A percentile compares a stretch with the other conserved stretches of the same genome.
Evolutionary conservation across 2,797 vertebrate genomes (phyloP).

Genomic region (Danio kyathit): DNA sequence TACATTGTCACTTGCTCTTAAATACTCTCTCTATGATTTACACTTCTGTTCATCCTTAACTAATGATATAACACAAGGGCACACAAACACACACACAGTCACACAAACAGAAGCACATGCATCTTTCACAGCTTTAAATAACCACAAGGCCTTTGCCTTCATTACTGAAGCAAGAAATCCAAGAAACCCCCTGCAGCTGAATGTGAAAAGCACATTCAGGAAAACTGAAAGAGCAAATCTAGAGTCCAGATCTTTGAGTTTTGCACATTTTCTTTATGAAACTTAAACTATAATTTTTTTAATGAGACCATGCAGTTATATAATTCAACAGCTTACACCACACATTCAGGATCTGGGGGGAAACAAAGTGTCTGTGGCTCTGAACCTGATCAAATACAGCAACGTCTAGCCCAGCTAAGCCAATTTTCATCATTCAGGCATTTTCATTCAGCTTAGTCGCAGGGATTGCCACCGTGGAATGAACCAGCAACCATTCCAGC

Average conservation of each 20-base stretch:
- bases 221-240: not conserved
- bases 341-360: too few species aligned
- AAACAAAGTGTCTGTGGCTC: too few species aligned
- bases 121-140: slow-evolving; percentile 7
- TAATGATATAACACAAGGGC: slow-evolving; percentile 13
- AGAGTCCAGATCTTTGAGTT: not conserved
- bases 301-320: slow-evolving; percentile 7
- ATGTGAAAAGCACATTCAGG: slow-evolving; percentile 48
- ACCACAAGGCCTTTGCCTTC: not conserved
- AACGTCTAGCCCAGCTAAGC: too few species aligned
- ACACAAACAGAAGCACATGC: not conserved
- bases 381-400: too few species aligned
- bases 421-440: too few species aligned
- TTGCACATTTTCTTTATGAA: not conserved
- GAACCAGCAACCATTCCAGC: too few species aligned
- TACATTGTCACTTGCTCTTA: not conserved
- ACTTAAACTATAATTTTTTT: not conserved
- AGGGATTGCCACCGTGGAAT: too few species aligned
- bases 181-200: slow-evolving; percentile 14
- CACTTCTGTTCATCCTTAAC: not conserved
- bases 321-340: not conserved
- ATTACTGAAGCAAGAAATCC: slow-evolving; percentile 10
- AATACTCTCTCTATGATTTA: slow-evolving; percentile 16
- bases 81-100: slow-evolving; percentile 6
- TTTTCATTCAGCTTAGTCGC: too few species aligned